A percentile compares a stretch with the other conserved stretches of the same genome.
Conservation (phyloP, 1,140 invertebrate genomes). For the Lamellibrachia luymesi region DNA sequence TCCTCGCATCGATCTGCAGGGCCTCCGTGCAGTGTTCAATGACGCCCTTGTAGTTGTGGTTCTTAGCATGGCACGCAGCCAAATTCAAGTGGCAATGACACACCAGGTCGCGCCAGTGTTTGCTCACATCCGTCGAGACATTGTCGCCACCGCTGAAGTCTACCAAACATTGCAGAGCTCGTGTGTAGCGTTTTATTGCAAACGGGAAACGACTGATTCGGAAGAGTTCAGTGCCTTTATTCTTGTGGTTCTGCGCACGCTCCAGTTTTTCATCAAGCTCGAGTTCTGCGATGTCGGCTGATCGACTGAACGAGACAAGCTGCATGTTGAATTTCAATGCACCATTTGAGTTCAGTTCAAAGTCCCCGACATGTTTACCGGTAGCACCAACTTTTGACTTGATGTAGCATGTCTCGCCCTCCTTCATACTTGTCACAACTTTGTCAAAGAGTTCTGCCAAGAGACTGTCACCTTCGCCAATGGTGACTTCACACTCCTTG, state of each 20-base stretch:
- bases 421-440: slow-evolving; percentile 32
- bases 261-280: slow-evolving; percentile 35
- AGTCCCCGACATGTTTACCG: slow-evolving; percentile 17
- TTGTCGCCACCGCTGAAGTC: slow-evolving; percentile 29
- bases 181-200: slow-evolving; percentile 38
- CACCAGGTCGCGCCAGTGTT: slow-evolving; percentile 29
- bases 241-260: slow-evolving; percentile 36
- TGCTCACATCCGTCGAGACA: slow-evolving; percentile 19
- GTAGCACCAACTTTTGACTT: slow-evolving; percentile 23
- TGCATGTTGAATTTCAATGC: slow-evolving; percentile 22
- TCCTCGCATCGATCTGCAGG: slow-evolving; percentile 62
- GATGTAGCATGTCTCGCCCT: slow-evolving; percentile 32
- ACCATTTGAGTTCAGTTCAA: slow-evolving; percentile 18
- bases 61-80: slow-evolving; percentile 62
- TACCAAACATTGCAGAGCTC: slow-evolving; percentile 35
- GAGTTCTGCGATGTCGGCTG: slow-evolving; percentile 25
- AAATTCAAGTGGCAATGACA: slow-evolving; percentile 43
- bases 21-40: slow-evolving; percentile 66
- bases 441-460: slow-evolving; percentile 31
- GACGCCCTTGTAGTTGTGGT: slow-evolving; percentile 63
- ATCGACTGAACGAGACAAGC: slow-evolving; percentile 32
- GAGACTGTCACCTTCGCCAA: slow-evolving; percentile 34
- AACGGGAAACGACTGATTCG: slow-evolving; percentile 32
- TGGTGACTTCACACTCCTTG: slow-evolving; percentile 24
- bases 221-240: slow-evolving; percentile 39